phyloP scores from a whole-genome alignment of 1,140 invertebrate genomes.

The Lucilia cuprina region DNA sequence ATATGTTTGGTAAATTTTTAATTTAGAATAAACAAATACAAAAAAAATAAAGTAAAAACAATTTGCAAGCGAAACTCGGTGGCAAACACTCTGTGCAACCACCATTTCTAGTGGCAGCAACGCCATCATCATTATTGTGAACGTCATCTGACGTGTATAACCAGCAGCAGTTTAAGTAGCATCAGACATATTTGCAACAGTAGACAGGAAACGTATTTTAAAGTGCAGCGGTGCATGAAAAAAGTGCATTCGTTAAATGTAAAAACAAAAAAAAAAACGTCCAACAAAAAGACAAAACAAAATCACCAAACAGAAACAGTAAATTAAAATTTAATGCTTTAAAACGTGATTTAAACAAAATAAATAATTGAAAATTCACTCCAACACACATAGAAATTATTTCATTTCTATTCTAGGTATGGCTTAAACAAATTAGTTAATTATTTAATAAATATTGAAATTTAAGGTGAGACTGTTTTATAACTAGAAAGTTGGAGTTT shows the following conservation, averaged over 20 bases:
- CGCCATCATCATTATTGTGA: background rate
- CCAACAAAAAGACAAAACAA: background rate
- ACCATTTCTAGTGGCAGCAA: background rate
- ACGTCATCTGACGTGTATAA: conserved; percentile 20
- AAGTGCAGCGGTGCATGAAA: conserved; percentile 33
- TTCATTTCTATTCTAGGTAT: background rate
- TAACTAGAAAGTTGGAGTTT: no score
- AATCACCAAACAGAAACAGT: background rate
- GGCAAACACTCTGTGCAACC: background rate
- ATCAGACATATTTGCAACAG: conserved; percentile 34
- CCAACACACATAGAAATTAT: background rate
- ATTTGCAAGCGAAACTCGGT: conserved; percentile 1
- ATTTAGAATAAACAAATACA: background rate
- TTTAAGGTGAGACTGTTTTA: background rate
- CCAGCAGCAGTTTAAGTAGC: conserved; percentile 33
- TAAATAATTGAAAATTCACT: background rate
- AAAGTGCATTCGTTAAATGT: conserved; percentile 21
- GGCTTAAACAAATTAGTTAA: background rate
- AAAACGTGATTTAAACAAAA: background rate
- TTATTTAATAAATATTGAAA: background rate
- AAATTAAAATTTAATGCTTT: background rate
- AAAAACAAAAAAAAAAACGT: background rate
- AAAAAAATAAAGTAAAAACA: background rate
- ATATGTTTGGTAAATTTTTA: background rate
- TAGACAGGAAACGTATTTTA: conserved; percentile 28